Evolutionary conservation across 2,797 vertebrate species (phyloP).

Genomic region (Spinibarbus caldwelli): DNA sequence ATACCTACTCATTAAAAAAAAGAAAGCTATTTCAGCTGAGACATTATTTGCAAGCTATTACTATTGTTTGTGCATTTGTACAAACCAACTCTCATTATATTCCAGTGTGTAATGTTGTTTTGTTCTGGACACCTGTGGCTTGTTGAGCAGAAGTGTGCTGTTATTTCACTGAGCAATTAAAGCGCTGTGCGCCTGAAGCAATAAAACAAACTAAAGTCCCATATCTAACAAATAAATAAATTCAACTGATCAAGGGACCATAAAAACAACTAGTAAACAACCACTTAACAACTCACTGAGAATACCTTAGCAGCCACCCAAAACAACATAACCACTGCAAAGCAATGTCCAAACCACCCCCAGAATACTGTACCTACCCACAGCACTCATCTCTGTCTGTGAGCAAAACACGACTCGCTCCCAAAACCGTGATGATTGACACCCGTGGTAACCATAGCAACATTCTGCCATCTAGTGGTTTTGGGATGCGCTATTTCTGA

Average conservation of each 20-base stretch:
- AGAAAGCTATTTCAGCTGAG: background rate
- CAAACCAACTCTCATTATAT: background rate
- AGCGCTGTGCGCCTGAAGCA: background rate
- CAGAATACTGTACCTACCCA: too few species aligned
- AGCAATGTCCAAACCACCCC: background rate
- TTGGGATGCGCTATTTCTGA: too few species aligned
- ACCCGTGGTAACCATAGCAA: background rate
- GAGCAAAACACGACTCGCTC: background rate
- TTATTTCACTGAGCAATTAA: background rate
- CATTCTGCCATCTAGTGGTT: too few species aligned
- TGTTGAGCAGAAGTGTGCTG: background rate
- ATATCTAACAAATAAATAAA: too few species aligned
- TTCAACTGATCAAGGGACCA: too few species aligned
- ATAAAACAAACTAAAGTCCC: background rate
- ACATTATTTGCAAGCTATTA: background rate
- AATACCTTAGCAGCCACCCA: background rate
- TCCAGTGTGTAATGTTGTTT: background rate
- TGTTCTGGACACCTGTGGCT: background rate
- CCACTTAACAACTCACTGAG: background rate
- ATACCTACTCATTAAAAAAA: background rate
- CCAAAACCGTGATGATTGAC: background rate
- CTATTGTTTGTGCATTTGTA: background rate
- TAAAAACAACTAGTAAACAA: background rate
- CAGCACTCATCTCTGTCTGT: too few species aligned
- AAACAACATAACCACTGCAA: background rate